Percentiles rank a stretch among this genome's conserved stretches.
Conservation (phyloP, 2,113 vertebrate species). For the Embiotoca jacksoni region DNA sequence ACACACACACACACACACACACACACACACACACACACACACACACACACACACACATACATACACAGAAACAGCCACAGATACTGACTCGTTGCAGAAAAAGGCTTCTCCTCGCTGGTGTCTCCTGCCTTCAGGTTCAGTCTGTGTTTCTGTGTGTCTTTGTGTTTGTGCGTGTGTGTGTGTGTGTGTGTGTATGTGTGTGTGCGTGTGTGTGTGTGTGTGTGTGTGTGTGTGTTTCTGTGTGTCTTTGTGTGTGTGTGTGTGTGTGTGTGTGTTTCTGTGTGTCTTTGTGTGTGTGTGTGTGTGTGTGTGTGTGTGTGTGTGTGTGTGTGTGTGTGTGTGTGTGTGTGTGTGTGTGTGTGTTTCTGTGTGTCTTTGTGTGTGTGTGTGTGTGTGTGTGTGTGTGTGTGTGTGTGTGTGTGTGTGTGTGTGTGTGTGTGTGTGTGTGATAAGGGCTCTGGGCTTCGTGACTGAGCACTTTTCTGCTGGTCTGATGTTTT, state of each 20-base stretch:
- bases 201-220: constrained; percentile 29
- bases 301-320: no score
- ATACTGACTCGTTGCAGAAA: constrained; percentile 31
- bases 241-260: no score
- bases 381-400: background rate
- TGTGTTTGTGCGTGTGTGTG: background rate
- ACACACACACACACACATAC: constrained; percentile 13
- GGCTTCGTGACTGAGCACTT: constrained; percentile 51
- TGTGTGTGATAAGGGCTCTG: constrained; percentile 31
- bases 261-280: no score
- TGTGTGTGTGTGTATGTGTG: background rate
- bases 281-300: no score
- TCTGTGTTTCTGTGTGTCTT: constrained; percentile 12
- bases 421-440: constrained; percentile 27
- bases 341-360: no score
- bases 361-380: background rate
- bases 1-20: constrained; percentile 5
- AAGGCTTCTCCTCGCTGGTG: constrained; percentile 34
- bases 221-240: background rate
- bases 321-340: no score
- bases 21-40: no score
- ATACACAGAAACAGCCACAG: constrained; percentile 17
- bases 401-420: constrained; percentile 32
- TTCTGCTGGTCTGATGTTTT: constrained; percentile 24
- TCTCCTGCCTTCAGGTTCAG: constrained; percentile 63